Percentiles rank a stretch among this genome's conserved stretches.
Conservation (phyloP, 2,888 invertebrate genomes). For the Labia minor region DNA sequence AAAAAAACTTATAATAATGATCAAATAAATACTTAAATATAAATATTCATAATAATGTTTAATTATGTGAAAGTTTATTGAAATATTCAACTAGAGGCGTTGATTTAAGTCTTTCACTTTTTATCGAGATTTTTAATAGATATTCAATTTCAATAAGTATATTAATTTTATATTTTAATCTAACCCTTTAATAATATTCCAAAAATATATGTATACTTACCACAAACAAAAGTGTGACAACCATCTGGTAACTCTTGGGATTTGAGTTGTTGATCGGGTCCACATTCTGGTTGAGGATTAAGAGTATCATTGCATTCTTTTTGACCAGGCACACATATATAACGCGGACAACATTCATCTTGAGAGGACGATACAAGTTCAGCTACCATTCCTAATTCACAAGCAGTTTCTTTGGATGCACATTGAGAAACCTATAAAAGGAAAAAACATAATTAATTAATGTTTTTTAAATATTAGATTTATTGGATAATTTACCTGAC, state of each 20-base stretch:
- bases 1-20: no score
- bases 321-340: slow-evolving; percentile 40
- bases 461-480: background rate
- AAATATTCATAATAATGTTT: no score
- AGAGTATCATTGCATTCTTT: slow-evolving; percentile 39
- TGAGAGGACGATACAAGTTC: slow-evolving; percentile 44
- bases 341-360: slow-evolving; percentile 58
- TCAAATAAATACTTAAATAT: no score
- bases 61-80: no score
- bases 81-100: no score
- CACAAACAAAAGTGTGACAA: slow-evolving; percentile 63
- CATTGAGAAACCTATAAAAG: slow-evolving; percentile 37
- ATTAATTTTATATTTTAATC: no score
- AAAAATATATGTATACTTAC: no score
- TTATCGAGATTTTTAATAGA: no score
- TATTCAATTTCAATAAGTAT: no score
- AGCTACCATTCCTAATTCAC: slow-evolving; percentile 46
- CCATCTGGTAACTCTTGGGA: slow-evolving; percentile 50
- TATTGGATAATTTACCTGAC: background rate
- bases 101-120: no score
- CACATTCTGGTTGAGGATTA: slow-evolving; percentile 58
- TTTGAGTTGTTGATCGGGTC: slow-evolving; percentile 58
- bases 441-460: background rate
- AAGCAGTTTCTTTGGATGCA: slow-evolving; percentile 45
- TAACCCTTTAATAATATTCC: no score